Base-by-base conservation (phyloP, 2,797 vertebrate species). In the Lepus oiostolus region DNA sequence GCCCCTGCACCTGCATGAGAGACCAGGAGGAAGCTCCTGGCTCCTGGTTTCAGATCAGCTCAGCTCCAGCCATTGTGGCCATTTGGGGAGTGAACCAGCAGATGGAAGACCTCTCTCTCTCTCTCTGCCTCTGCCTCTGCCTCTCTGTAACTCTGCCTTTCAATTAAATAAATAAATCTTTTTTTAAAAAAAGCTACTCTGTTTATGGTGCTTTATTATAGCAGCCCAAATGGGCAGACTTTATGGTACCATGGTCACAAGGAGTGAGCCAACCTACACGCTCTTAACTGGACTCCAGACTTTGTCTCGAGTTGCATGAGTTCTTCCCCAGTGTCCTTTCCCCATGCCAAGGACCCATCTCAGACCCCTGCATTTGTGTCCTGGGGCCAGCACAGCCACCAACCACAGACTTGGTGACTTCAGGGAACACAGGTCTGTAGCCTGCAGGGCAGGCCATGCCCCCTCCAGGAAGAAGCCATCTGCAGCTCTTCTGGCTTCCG, bases 231-330 rank as follows among this genome's bases (percentile, higher is more conserved):
- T 54, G 14, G 22, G 52, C 65, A 42, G 83, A 19, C 32, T 58
- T 67, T 1, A 11, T 0, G 17, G 32, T 22, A 17, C 35, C 42
- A 2, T 11, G 32, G n/a, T 60, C 35, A 28, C 21, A 10, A 32
- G 17, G 3, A 5, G 72, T 2, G 21, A 63, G 26, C 35, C 5
- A 1, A 4, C 16, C 11, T 12, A 16, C 2, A 8, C 0, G 14
- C 68, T 42, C 32, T 26, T 28, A 35, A 70, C 62, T 24, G 32
- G 54, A 72, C 9, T 38, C 79, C 63, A 16, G 17, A 38, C 35
- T 67, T 52, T 28, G 47, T 58, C 67, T 76, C 42, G 79, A 68
- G 38, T 79, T 60, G 50, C 24, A 26, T 72, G 12, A 1, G 4
- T 68, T 74, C 79, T 83, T 65, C 60, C 35, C 52, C 26, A 35